Evolutionary conservation across 2,888 invertebrate species (phyloP).

Genomic region (Parascotia fuliginaria): DNA sequence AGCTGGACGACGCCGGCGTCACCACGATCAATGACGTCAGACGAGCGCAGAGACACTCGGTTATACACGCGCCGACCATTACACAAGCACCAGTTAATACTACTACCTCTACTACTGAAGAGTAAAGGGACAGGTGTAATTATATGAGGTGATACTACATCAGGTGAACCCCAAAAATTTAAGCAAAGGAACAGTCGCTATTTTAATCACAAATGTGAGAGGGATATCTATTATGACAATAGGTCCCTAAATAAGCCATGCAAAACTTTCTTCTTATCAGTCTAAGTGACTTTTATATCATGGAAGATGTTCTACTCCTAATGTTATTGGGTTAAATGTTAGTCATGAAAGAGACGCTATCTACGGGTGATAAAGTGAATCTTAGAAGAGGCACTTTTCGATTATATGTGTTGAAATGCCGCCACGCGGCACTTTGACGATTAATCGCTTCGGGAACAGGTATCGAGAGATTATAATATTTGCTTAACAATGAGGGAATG

Average conservation of each 20-base stretch:
- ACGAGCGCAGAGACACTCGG: slow-evolving; percentile 63
- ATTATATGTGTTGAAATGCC: slow-evolving; percentile 14
- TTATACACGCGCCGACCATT: slow-evolving; percentile 31
- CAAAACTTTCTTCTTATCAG: neutral
- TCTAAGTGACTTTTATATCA: neutral
- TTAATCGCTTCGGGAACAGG: slow-evolving; percentile 23
- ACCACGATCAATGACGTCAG: slow-evolving; percentile 89
- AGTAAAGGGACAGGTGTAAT: slow-evolving; percentile 37
- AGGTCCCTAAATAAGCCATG: neutral
- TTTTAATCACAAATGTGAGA: slow-evolving; percentile 4
- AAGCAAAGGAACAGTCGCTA: slow-evolving; percentile 10
- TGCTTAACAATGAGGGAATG: slow-evolving; percentile 5
- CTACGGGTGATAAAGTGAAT: slow-evolving; percentile 9
- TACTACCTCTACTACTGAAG: slow-evolving; percentile 53
- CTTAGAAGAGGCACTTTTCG: slow-evolving; percentile 9
- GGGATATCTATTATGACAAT: neutral
- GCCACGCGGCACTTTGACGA: slow-evolving; percentile 21
- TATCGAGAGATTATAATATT: slow-evolving; percentile 18
- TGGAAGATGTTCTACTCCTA: neutral
- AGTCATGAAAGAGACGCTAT: neutral
- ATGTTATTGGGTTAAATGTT: neutral
- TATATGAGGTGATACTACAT: neutral
- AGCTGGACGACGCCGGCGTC: slow-evolving; percentile 91
- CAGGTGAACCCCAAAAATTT: slow-evolving; percentile 2
- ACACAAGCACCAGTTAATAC: neutral